phyloP scores from a whole-genome alignment of 2,888 invertebrate genomes.

The Atethmia centrago region DNA sequence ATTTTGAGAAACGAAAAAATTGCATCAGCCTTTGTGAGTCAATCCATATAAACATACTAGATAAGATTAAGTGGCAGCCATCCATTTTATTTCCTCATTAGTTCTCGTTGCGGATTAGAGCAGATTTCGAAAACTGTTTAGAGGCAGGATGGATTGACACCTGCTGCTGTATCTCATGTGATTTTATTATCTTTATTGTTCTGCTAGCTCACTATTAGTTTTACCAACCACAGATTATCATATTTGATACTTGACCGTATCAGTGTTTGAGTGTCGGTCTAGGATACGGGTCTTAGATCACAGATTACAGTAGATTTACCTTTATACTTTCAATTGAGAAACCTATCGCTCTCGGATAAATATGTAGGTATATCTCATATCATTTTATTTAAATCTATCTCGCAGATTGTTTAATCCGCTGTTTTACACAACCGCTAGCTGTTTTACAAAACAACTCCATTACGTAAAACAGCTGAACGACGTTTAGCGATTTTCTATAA shows the following conservation, averaged over 20 bases:
- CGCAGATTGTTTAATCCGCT: too few relatives aligned
- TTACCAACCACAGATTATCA: conserved; percentile 17
- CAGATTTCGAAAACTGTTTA: not conserved
- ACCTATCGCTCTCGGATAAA: too few relatives aligned
- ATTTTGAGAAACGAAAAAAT: not conserved
- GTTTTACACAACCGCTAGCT: too few relatives aligned
- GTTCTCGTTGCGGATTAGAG: not conserved
- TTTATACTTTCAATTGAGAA: not conserved
- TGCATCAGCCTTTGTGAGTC: conserved; percentile 4
- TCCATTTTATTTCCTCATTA: not conserved
- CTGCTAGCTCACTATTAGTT: not conserved
- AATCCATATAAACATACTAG: not conserved
- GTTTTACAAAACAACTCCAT: too few relatives aligned
- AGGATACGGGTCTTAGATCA: not conserved
- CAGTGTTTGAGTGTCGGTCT: not conserved
- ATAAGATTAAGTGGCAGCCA: not conserved
- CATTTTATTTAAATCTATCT: too few relatives aligned
- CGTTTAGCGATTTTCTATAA: too few relatives aligned
- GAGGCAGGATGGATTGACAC: not conserved
- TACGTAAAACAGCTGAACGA: too few relatives aligned
- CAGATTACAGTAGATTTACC: conserved; percentile 9
- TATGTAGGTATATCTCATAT: too few relatives aligned
- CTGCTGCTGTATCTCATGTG: not conserved
- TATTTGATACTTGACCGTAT: not conserved
- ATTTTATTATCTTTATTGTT: conserved; percentile 4